Base-by-base conservation (phyloP, 2,888 invertebrate genomes). In the Trachelus iudaicus region DNA sequence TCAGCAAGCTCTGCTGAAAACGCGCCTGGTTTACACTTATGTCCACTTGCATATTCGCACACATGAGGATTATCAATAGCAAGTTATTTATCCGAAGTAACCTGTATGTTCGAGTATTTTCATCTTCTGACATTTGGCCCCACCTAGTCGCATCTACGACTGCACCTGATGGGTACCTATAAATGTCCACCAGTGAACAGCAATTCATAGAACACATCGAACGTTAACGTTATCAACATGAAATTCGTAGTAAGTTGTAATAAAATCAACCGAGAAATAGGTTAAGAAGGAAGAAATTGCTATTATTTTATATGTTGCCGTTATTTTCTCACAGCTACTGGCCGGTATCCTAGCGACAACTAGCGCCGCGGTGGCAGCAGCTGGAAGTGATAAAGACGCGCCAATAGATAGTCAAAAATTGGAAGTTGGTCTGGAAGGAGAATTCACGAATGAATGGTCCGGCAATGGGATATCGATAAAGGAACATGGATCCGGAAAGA, bases 371-470 rank as follows among this genome's bases (percentile, higher is more conserved):
- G 23, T 34, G 34, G 13, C 56, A 30, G 75, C 75, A n/a, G 23
- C 34, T 12, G 75, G 68, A 75, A 30, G 9, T 68, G 76, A 76
- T 13, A 76, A 76, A 35, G 76, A 76, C n/a, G 76, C 76, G 12
- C 71, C 75, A 23, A 75, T 77, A 56, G 77, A 75, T 1, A 75
- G 30, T 69, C 71, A 69, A 71, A 4, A 31, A 3, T 68, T 9
- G 15, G 77, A 75, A 30, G 77, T 77, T 15, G 75, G 71, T 71
- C 34, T 71, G 9, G 40, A 77, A 3, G 75, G 77, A 69, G 34
- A 69, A 31, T 77, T 77, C 71, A 34, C 34, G 37, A 75, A 78
- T 4, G 9, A 69, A 23, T 76, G 75, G 73, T 68, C 75, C 69
- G 78, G 78, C 37, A 78, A 76, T 73, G 35, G 73, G 15, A 35